Percentiles rank a stretch among this genome's conserved stretches.
Conservation (phyloP, 2,113 vertebrate genomes). For the Notothenia coriiceps region DNA sequence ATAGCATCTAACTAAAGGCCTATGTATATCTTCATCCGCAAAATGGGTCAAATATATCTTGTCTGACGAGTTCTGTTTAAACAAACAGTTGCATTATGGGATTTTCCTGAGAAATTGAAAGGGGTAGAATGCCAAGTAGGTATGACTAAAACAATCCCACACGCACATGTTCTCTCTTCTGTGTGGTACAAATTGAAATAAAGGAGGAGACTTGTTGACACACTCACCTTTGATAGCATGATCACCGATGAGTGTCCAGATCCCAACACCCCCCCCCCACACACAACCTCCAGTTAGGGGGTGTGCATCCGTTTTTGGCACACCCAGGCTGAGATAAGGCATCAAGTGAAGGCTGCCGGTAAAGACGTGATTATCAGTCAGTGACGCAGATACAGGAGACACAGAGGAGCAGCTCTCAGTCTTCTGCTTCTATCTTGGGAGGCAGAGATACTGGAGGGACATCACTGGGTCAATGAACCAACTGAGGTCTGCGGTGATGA, state of each 20-base stretch:
- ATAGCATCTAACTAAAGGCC: not conserved
- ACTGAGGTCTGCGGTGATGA: conserved; percentile 38
- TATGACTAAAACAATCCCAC: not conserved
- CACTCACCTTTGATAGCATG: conserved; percentile 39
- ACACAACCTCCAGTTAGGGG: conserved; percentile 45
- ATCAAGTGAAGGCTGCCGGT: conserved; percentile 71
- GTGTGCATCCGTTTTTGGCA: conserved; percentile 59
- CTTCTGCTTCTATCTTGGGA: conserved; percentile 71
- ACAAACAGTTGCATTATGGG: not conserved
- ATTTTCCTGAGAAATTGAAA: not conserved
- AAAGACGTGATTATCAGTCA: conserved; percentile 71
- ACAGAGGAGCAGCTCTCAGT: conserved; percentile 62
- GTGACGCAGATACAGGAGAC: conserved; percentile 64
- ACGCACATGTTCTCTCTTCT: conserved; percentile 1
- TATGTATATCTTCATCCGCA: not conserved
- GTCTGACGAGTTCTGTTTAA: conserved; percentile 9
- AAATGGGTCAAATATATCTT: not conserved
- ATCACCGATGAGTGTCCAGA: conserved; percentile 50
- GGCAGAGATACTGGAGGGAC: conserved; percentile 64
- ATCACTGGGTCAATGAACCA: conserved; percentile 23
- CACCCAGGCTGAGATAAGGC: conserved; percentile 67
- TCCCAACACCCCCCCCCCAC: conserved; percentile 33
- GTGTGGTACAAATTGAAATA: conserved; percentile 18
- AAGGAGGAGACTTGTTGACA: conserved; percentile 54
- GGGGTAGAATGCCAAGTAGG: not conserved